Percentiles rank a stretch among this genome's conserved stretches.
phyloP scores from a whole-genome alignment of 2,113 vertebrate species.

The Ochotona curzoniae region DNA sequence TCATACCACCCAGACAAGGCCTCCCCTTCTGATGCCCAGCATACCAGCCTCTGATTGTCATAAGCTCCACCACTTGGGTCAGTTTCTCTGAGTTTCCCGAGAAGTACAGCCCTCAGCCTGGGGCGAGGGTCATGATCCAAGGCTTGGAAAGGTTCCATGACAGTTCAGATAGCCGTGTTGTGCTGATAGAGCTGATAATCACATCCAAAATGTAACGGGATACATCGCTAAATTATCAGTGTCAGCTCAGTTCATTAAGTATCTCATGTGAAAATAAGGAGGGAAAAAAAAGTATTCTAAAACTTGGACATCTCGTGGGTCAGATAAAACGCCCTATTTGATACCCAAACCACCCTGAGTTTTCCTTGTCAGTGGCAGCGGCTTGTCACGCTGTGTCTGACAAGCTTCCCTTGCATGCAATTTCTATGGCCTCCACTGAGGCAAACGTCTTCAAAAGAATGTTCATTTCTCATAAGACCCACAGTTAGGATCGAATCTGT shows the following conservation, averaged over 20 bases:
- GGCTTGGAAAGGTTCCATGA: background rate
- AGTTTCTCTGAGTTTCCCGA: background rate
- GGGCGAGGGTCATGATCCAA: background rate
- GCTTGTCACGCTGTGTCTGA: background rate
- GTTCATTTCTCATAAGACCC: background rate
- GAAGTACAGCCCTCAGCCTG: background rate
- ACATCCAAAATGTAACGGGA: background rate
- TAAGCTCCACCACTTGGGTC: background rate
- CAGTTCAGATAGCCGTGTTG: background rate
- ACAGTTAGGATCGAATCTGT: background rate
- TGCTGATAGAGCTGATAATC: background rate
- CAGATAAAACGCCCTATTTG: background rate
- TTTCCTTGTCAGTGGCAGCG: background rate
- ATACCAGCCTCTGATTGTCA: background rate
- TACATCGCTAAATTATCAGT: background rate
- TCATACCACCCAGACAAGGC: rapidly evolving
- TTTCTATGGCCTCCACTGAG: background rate
- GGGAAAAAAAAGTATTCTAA: background rate
- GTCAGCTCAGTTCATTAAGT: background rate
- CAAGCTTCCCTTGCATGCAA: background rate
- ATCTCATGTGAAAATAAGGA: background rate
- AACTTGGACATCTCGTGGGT: background rate
- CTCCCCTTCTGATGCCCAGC: background rate
- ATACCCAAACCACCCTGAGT: background rate
- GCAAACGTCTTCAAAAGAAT: background rate